Percentiles rank a stretch among this genome's conserved stretches.
These are phyloP conservation scores for Tachyglossus aculeatus DNA, from an alignment of 2,797 vertebrate species.

Conservation along the genomic window DNA sequence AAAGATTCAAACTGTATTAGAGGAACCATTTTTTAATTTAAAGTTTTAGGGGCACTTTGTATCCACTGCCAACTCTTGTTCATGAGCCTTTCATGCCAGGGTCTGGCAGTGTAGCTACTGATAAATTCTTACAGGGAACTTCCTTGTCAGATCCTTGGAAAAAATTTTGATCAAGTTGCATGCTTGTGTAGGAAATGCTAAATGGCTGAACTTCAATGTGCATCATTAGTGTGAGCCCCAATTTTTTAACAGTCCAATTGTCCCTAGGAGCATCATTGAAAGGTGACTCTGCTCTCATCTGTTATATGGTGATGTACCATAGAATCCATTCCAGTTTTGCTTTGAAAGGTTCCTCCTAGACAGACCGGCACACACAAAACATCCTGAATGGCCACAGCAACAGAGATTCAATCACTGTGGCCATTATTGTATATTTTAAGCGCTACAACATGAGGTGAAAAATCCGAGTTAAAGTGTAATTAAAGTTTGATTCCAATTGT, in stretches of 20 bases:
- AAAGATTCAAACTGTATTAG: not conserved
- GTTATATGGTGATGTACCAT: not conserved
- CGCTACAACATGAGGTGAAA: slow-evolving; percentile 43
- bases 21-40: not conserved
- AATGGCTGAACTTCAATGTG: not conserved
- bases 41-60: not conserved
- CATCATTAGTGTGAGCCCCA: not conserved
- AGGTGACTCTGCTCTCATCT: not conserved
- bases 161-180: not conserved
- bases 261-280: not conserved
- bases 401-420: slow-evolving; percentile 13
- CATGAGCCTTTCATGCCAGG: slow-evolving; percentile 8
- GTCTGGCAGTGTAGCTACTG: slow-evolving; percentile 28
- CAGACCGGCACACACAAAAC: not conserved
- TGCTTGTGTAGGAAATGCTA: not conserved
- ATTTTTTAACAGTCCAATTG: slow-evolving; percentile 6
- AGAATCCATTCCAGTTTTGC: not conserved
- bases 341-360: not conserved
- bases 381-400: slow-evolving; percentile 26
- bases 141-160: not conserved
- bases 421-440: slow-evolving; percentile 62
- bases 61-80: not conserved
- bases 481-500: slow-evolving; percentile 63
- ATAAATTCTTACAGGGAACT: slow-evolving; percentile 36
- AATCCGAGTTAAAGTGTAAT: slow-evolving; percentile 56